Evolutionary conservation across 2,113 vertebrate species (phyloP), one percentile per base, ranked within the genome.

Genomic region (Sorex araneus): DNA sequence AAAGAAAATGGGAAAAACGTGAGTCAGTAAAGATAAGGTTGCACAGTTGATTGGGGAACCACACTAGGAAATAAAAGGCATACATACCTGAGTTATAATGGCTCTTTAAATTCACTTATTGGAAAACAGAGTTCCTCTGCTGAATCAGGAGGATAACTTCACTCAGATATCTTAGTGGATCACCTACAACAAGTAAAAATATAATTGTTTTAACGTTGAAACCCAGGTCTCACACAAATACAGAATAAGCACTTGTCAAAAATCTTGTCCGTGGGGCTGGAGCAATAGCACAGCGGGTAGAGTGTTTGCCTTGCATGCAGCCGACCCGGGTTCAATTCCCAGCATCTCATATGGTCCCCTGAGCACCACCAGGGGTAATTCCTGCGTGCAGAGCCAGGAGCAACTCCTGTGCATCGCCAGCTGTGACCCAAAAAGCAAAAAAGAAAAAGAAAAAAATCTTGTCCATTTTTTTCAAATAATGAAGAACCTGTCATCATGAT

Each of bases 121-220:
- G n/a, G 18, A 63, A 27, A 64, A 66, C 34, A 32, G 8, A 8
- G 2, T 54, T 78, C 19, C 19, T 57, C 54, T 57, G 3, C 19
- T 45, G 32, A 87, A 78, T 40, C 30, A 30, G 25, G 0, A 27
- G 40, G 6, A 1, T 40, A 60, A 43, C n/a, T 47, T 8, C 0
- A 4, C 64, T 32, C 1, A 0, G 25, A n/a, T 63, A 9, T 90
- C 76, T 73, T 78, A 40, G 30, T 10, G 12, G 67, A 34, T 63
- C 54, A 34, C 36, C 19, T 73, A 28, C n/a, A 79, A 32, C 30
- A 66, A 50, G 16, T n/a, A 67, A n/a, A 63, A 87, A 30, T 69
- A 36, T 1, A 57, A 21, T 87, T 67, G 73, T 83, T 27, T 86
- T 67, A 67, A 28, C 77, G 73, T n/a, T 69, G 64, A 94, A 82